A percentile compares a stretch with the other conserved stretches of the same genome.
Conservation (phyloP, 2,113 vertebrate genomes). For the Oenanthe melanoleuca region DNA sequence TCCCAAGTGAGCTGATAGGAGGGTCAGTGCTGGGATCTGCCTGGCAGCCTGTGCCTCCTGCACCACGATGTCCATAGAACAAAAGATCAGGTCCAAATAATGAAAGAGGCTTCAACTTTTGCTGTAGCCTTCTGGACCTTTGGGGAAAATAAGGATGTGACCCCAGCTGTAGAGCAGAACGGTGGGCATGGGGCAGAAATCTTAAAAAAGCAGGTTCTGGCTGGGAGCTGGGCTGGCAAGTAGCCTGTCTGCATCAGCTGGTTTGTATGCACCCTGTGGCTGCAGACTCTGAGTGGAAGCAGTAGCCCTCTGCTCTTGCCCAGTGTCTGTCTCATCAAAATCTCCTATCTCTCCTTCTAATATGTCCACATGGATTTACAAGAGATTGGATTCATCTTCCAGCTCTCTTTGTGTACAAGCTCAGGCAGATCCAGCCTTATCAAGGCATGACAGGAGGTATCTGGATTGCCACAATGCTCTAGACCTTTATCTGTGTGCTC, state of each 20-base stretch:
- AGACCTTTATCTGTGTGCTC: background rate
- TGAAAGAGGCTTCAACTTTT: background rate
- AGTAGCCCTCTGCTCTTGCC: background rate
- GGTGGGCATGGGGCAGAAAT: background rate
- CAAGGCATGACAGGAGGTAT: background rate
- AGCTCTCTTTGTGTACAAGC: background rate
- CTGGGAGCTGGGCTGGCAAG: background rate
- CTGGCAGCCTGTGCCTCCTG: background rate
- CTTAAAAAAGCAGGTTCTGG: background rate
- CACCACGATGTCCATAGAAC: rapidly evolving
- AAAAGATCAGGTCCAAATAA: background rate
- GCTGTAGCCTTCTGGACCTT: rapidly evolving
- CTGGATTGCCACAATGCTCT: background rate
- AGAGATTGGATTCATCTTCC: background rate
- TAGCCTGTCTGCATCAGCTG: rapidly evolving
- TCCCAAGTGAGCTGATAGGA: background rate
- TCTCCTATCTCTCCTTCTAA: background rate
- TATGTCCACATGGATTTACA: background rate
- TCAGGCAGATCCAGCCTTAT: background rate
- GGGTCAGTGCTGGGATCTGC: background rate
- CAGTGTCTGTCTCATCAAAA: background rate
- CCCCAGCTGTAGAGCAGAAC: background rate
- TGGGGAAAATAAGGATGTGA: background rate
- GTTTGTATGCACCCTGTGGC: background rate
- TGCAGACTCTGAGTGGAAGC: background rate